Conservation (phyloP, 1,140 invertebrate species). For the Bombus superbus region DNA sequence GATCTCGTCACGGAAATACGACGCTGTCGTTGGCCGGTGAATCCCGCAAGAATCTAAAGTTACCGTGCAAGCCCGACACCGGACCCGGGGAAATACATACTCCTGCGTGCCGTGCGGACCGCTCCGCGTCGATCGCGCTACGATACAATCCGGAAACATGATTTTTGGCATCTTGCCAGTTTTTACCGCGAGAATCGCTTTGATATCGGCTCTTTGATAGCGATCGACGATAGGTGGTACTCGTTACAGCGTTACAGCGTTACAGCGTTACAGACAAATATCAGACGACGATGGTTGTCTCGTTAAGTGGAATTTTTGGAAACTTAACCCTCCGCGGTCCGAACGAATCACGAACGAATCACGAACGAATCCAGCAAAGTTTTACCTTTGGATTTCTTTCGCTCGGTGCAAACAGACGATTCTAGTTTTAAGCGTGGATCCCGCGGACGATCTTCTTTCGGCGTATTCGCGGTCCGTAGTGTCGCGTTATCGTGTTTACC, state of each 20-base stretch:
- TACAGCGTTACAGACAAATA: background rate
- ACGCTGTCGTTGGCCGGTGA: constrained; percentile 46
- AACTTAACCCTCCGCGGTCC: no score
- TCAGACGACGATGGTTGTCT: background rate
- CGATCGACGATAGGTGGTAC: background rate
- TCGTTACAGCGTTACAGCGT: background rate
- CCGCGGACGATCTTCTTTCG: no score
- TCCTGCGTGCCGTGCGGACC: background rate
- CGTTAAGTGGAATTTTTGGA: background rate
- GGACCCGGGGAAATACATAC: background rate
- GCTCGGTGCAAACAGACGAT: no score
- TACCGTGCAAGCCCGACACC: constrained; percentile 5
- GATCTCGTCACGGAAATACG: constrained; percentile 49
- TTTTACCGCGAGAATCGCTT: background rate
- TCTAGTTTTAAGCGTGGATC: no score
- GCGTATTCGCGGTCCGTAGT: no score
- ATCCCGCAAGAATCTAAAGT: constrained; percentile 49
- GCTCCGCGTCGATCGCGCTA: background rate
- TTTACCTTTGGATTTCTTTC: no score
- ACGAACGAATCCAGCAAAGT: no score
- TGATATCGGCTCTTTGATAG: background rate
- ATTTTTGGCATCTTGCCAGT: background rate
- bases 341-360: no score
- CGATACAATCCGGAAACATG: constrained; percentile 5
- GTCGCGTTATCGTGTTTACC: no score